phyloP scores from a whole-genome alignment of 2,888 invertebrate genomes.

The Panzeria rudis region DNA sequence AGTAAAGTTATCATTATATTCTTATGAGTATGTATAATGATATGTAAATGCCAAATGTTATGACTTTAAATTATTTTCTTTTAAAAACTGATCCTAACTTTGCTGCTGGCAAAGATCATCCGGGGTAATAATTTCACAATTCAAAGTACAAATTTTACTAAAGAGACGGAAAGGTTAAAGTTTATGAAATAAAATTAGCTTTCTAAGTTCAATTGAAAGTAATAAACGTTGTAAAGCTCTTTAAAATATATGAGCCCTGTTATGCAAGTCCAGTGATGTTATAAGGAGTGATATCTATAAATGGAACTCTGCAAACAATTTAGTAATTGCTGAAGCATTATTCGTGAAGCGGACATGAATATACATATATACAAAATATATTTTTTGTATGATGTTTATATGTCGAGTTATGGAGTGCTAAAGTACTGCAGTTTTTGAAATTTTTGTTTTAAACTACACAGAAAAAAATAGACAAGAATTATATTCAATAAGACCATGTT shows the following conservation, averaged over 20 bases:
- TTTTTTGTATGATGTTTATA: no score
- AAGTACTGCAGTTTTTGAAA: no score
- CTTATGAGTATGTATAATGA: background rate
- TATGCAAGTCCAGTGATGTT: background rate
- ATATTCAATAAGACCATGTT: no score
- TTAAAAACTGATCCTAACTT: background rate
- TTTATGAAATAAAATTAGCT: background rate
- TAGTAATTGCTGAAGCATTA: no score
- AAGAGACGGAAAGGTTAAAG: background rate
- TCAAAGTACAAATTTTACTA: background rate
- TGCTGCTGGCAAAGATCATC: background rate
- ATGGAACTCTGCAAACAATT: no score
- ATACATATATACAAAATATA: no score
- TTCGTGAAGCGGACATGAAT: no score
- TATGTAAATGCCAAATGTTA: background rate
- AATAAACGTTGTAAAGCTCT: background rate
- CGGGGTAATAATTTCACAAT: background rate
- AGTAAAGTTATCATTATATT: background rate
- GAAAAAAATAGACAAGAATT: no score
- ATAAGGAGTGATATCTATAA: no score
- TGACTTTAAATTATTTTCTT: background rate
- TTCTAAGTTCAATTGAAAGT: background rate
- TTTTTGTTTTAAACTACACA: no score
- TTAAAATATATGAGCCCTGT: background rate
- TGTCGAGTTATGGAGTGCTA: no score